phyloP scores from a whole-genome alignment of 2,797 vertebrate species.

The Crotalus adamanteus region DNA sequence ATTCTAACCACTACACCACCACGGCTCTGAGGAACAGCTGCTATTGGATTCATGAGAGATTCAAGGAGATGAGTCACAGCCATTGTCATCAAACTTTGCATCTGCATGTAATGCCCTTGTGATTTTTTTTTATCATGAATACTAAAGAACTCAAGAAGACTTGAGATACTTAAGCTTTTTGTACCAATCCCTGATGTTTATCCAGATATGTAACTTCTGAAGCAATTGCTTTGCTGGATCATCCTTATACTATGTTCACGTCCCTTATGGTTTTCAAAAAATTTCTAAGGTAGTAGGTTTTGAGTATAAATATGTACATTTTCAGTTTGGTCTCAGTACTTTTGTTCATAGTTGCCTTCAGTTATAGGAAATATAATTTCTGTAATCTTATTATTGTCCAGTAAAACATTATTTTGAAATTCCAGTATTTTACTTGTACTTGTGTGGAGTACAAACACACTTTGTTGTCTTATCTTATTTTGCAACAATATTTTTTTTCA shows the following conservation, averaged over 20 bases:
- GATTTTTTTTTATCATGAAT: not conserved
- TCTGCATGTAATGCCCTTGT: constrained; percentile 2
- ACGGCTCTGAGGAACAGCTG: constrained; percentile 33
- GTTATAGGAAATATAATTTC: too few species aligned
- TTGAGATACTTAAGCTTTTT: not conserved
- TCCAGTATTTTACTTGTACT: too few species aligned
- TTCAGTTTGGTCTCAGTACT: too few species aligned
- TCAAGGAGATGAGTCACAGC: not conserved
- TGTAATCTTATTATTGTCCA: too few species aligned
- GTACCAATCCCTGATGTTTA: not conserved
- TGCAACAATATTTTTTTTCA: too few species aligned
- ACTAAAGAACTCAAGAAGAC: constrained; percentile 4
- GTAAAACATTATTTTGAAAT: too few species aligned
- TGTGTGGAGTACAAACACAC: too few species aligned
- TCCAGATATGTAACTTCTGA: not conserved
- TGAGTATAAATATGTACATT: too few species aligned
- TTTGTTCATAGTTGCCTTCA: too few species aligned
- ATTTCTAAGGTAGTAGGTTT: too few species aligned
- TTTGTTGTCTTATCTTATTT: too few species aligned
- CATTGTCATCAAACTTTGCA: constrained; percentile 9
- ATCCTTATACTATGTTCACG: not conserved
- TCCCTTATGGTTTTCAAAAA: not conserved
- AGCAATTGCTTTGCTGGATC: not conserved
- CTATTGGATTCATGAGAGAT: constrained; percentile 33
- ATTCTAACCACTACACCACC: not conserved